These are phyloP conservation scores for Philaethria dido DNA, from an alignment of 2,888 invertebrate genomes.

Conservation along the genomic window DNA sequence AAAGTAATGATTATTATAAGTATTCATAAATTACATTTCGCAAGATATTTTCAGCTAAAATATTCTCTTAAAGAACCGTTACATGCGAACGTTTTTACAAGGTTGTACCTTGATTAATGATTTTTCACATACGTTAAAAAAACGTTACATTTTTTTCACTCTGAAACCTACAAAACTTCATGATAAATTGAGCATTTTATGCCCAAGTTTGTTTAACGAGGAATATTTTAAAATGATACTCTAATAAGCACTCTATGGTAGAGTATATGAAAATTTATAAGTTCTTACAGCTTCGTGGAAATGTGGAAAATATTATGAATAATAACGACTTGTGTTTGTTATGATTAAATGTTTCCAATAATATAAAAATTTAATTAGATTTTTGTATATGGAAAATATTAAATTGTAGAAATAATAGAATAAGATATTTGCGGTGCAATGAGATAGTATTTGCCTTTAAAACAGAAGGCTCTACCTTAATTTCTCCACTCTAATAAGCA, in stretches of 20 bases:
- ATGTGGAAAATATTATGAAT: not conserved
- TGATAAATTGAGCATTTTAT: conserved; percentile 41
- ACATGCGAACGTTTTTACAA: conserved; percentile 38
- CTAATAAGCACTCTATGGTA: conserved; percentile 13
- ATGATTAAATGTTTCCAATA: no score
- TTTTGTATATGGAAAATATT: no score
- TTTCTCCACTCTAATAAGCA: no score
- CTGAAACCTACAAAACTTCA: conserved; percentile 36
- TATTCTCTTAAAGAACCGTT: conserved; percentile 6
- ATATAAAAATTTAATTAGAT: no score
- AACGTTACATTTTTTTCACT: conserved; percentile 32
- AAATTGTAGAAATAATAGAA: no score
- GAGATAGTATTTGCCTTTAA: no score
- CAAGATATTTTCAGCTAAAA: conserved; percentile 15
- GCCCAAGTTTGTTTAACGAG: conserved; percentile 34
- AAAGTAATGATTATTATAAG: conserved; percentile 18
- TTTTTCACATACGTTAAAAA: conserved; percentile 40
- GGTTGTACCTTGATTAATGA: conserved; percentile 39
- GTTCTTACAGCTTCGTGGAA: not conserved
- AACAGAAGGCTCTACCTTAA: no score
- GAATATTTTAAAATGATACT: conserved; percentile 18
- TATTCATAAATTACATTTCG: conserved; percentile 18
- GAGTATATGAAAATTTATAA: not conserved
- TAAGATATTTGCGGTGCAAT: no score
- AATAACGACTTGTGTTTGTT: no score